Conservation (phyloP, 1,140 invertebrate genomes). For the Brachionus koreanus region DNA sequence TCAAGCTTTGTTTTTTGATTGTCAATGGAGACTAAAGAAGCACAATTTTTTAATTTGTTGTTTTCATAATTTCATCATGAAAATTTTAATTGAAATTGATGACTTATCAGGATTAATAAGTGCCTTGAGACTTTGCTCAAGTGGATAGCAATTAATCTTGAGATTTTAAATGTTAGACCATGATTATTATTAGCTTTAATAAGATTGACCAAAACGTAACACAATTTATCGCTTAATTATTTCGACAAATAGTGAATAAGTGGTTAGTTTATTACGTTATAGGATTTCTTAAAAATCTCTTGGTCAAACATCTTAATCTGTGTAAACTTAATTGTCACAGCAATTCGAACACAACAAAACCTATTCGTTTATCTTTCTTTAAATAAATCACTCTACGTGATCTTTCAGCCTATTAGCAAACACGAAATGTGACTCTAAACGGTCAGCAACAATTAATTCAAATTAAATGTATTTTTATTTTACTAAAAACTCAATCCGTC, state of each 20-base stretch:
- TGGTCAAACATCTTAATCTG: constrained; percentile 26
- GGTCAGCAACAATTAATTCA: neutral
- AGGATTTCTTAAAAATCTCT: constrained; percentile 12
- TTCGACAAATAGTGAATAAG: constrained; percentile 10
- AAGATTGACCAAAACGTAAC: neutral
- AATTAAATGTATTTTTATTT: neutral
- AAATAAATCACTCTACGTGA: constrained; percentile 24
- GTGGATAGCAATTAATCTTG: constrained; percentile 21
- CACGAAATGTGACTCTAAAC: neutral
- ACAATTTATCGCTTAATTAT: neutral
- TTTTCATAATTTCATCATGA: neutral
- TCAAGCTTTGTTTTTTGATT: no score
- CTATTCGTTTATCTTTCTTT: neutral
- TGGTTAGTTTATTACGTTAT: constrained; percentile 1
- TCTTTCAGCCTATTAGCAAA: constrained; percentile 16
- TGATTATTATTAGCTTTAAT: neutral
- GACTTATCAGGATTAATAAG: constrained; percentile 22
- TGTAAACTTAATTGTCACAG: neutral
- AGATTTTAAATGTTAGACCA: constrained; percentile 29
- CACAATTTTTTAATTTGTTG: no score
- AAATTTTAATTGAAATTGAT: neutral
- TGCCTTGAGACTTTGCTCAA: constrained; percentile 12
- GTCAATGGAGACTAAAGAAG: no score
- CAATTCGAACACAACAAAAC: neutral
- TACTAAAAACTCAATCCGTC: neutral